These are phyloP conservation scores for Pipistrellus pygmaeus DNA, from an alignment of 2,797 vertebrate species.

Conservation along the genomic window DNA sequence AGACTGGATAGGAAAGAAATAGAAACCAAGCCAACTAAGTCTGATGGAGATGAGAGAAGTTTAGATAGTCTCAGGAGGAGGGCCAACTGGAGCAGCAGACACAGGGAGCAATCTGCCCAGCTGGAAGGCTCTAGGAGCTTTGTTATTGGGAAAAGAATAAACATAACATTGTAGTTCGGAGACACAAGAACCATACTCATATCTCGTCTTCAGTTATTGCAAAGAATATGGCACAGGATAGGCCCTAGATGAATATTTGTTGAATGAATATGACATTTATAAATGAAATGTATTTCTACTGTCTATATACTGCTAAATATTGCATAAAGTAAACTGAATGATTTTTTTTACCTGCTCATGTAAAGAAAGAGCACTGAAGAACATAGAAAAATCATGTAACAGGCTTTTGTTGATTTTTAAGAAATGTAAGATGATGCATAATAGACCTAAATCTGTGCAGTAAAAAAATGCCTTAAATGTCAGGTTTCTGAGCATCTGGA, in stretches of 20 bases:
- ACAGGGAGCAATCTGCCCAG: neutral
- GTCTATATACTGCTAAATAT: neutral
- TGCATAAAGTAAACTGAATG: neutral
- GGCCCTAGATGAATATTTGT: neutral
- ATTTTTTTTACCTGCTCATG: neutral
- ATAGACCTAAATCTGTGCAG: neutral
- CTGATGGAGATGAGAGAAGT: neutral
- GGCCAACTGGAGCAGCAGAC: neutral
- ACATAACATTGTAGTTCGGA: neutral
- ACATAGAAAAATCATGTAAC: neutral
- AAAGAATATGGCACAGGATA: neutral
- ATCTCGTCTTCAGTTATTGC: conserved; percentile 12
- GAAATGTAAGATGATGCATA: neutral
- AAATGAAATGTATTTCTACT: conserved; percentile 18
- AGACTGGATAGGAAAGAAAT: neutral
- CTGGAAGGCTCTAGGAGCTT: neutral
- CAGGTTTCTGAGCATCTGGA: neutral
- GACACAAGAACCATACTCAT: neutral
- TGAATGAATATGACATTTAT: neutral
- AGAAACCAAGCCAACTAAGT: neutral
- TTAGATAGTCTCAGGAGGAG: neutral
- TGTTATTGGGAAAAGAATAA: conserved; percentile 3
- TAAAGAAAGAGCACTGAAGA: neutral
- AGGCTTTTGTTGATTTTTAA: neutral
- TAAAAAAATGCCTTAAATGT: neutral